Conservation (phyloP, 1,140 invertebrate genomes). For the Mamestra configurata region DNA sequence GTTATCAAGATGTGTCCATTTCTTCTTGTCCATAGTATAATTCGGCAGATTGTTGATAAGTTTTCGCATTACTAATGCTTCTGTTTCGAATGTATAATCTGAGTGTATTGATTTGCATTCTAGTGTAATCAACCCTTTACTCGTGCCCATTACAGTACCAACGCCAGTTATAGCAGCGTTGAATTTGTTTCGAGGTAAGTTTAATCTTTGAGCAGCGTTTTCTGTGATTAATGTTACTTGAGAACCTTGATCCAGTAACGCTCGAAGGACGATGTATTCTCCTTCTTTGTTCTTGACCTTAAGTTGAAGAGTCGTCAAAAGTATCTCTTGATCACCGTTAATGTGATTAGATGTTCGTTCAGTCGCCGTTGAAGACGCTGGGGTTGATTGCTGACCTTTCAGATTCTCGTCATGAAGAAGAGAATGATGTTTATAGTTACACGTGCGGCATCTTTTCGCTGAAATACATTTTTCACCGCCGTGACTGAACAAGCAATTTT, state of each 20-base stretch:
- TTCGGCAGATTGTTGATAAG: background rate
- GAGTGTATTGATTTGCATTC: background rate
- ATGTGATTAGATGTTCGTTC: too few relatives aligned
- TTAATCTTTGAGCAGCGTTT: background rate
- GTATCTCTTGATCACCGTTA: too few relatives aligned
- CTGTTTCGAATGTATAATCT: background rate
- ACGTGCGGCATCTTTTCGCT: background rate
- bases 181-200: background rate
- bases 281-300: too few relatives aligned
- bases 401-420: background rate
- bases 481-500: slow-evolving; percentile 19
- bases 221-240: background rate
- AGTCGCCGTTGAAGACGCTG: too few relatives aligned
- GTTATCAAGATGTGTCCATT: background rate
- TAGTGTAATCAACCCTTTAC: background rate
- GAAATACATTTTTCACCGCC: background rate
- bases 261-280: too few relatives aligned
- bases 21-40: background rate
- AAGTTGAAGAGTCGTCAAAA: too few relatives aligned
- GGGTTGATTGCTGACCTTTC: background rate
- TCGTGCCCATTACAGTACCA: background rate
- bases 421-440: slow-evolving; percentile 8
- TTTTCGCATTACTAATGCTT: background rate
- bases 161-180: background rate
- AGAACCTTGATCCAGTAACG: background rate